These are phyloP conservation scores for Pammene fasciana DNA, from an alignment of 2,888 invertebrate species.

Conservation along the genomic window DNA sequence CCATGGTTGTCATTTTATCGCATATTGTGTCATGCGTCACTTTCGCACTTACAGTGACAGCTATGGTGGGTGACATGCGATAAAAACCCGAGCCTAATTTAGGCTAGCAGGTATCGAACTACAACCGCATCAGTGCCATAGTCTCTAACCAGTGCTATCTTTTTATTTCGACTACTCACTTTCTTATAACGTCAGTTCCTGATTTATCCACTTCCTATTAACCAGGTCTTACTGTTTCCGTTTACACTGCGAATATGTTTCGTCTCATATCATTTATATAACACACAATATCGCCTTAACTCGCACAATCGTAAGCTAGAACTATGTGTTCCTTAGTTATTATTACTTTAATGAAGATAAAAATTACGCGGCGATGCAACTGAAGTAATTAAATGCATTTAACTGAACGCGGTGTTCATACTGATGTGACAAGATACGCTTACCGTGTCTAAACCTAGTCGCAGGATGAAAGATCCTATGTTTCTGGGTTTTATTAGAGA, in stretches of 20 bases:
- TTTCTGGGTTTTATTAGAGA: neutral
- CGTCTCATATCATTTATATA: neutral
- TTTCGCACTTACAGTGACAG: too few relatives aligned
- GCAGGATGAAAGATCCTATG: neutral
- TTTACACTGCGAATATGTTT: neutral
- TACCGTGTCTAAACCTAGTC: neutral
- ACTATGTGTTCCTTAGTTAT: neutral
- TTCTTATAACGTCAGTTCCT: neutral
- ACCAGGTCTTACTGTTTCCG: neutral
- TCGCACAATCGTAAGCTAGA: too few relatives aligned
- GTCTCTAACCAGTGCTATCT: too few relatives aligned
- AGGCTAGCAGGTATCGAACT: too few relatives aligned
- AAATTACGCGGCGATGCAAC: constrained; percentile 3
- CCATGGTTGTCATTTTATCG: too few relatives aligned
- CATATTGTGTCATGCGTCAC: too few relatives aligned
- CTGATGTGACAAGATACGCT: constrained; percentile 71
- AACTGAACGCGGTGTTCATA: constrained; percentile 50
- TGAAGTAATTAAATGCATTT: constrained; percentile 44
- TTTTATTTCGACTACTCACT: too few relatives aligned
- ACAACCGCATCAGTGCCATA: too few relatives aligned
- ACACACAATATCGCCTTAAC: too few relatives aligned
- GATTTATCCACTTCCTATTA: neutral
- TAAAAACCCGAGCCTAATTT: too few relatives aligned
- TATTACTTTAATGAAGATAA: constrained; percentile 7
- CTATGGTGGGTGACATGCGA: too few relatives aligned